These are phyloP conservation scores for Meteorus sp. DNA, from an alignment of 1,140 invertebrate genomes.

Conservation along the genomic window DNA sequence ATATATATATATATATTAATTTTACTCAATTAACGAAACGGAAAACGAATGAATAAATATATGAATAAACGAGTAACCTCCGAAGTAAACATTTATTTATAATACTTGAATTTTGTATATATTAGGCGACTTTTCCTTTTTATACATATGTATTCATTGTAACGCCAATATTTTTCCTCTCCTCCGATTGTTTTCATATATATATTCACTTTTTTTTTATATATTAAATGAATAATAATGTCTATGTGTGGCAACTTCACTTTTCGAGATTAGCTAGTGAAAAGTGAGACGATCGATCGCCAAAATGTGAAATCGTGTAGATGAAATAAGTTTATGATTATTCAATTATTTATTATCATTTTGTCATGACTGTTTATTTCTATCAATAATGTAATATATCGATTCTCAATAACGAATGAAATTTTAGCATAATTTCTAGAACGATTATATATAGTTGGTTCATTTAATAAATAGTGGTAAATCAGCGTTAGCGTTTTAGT, in stretches of 20 bases:
- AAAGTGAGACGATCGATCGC: background rate
- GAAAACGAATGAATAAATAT: background rate
- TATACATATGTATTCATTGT: background rate
- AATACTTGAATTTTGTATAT: conserved; percentile 40
- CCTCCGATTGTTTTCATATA: background rate
- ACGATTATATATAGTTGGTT: conserved; percentile 32
- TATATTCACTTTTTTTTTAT: conserved; percentile 4
- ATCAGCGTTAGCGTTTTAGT: conserved; percentile 30
- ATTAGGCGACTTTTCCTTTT: conserved; percentile 37
- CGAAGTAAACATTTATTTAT: conserved; percentile 22
- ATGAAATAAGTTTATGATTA: conserved; percentile 30
- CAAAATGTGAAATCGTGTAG: conserved; percentile 25
- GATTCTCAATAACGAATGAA: conserved; percentile 11
- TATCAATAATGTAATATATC: conserved; percentile 9
- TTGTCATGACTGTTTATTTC: conserved; percentile 31
- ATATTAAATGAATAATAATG: background rate
- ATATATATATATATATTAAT: background rate
- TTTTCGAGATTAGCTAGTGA: background rate
- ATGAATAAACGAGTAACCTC: background rate
- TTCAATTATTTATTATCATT: conserved; percentile 40
- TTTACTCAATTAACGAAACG: background rate
- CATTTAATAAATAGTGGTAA: conserved; percentile 36
- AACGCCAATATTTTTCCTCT: background rate
- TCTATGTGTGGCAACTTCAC: background rate
- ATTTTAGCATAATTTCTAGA: conserved; percentile 35